These are phyloP conservation scores for Zootermopsis nevadensis DNA, from an alignment of 2,888 invertebrate species.

Conservation along the genomic window DNA sequence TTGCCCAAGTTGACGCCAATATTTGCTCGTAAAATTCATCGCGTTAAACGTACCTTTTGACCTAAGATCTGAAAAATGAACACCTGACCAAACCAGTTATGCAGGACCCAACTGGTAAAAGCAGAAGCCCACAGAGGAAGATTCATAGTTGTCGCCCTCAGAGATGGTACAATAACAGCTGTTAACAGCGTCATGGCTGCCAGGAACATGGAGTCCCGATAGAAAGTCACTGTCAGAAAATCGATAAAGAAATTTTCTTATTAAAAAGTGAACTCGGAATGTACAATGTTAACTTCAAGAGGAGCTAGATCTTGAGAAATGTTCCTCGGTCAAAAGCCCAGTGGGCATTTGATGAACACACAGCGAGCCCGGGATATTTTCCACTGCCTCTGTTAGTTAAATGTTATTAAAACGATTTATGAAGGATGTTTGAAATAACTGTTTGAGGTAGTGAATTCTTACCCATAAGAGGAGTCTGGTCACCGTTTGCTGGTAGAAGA, in stretches of 20 bases:
- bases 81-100: neutral
- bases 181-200: neutral
- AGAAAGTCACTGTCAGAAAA: conserved; percentile 12
- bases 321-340: neutral
- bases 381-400: no score
- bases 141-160: neutral
- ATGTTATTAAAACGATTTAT: no score
- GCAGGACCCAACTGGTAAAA: neutral
- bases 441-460: neutral
- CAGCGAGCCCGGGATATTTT: neutral
- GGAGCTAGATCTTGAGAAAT: neutral
- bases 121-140: neutral
- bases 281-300: neutral
- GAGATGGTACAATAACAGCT: neutral
- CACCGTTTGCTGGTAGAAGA: conserved; percentile 14
- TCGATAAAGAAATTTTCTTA: neutral
- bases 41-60: neutral
- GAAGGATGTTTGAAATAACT: no score
- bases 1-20: no score
- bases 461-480: conserved; percentile 16
- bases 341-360: neutral
- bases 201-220: neutral
- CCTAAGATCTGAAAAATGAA: neutral
- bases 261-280: neutral
- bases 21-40: no score